These are phyloP conservation scores for Rhamphomyia laevipes DNA, from an alignment of 2,888 invertebrate species.

Conservation along the genomic window DNA sequence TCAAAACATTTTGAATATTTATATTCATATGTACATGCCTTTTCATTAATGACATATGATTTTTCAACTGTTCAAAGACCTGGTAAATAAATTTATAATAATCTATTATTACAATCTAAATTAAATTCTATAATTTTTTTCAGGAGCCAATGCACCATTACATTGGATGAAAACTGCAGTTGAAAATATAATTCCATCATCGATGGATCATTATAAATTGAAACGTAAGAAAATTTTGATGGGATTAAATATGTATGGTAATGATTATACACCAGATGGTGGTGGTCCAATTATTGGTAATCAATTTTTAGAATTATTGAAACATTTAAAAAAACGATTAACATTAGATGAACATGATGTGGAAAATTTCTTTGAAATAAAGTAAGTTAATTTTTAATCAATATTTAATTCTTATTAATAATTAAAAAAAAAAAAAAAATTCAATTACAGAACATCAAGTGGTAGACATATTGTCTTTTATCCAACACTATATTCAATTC, in stretches of 20 bases:
- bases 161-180: conserved; percentile 72
- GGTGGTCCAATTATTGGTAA: conserved; percentile 72
- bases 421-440: neutral
- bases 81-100: conserved; percentile 37
- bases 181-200: conserved; percentile 54
- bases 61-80: conserved; percentile 73
- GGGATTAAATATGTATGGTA: conserved; percentile 90
- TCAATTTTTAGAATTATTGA: conserved; percentile 65
- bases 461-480: conserved; percentile 73
- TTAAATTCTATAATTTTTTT: conserved; percentile 13
- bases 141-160: conserved; percentile 81
- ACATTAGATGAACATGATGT: conserved; percentile 63
- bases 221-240: conserved; percentile 69
- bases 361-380: conserved; percentile 78
- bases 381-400: conserved; percentile 44
- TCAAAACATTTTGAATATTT: conserved; percentile 65
- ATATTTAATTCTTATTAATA: conserved; percentile 6
- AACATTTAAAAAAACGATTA: conserved; percentile 62
- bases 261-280: conserved; percentile 70
- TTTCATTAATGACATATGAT: conserved; percentile 96
- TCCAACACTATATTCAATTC: conserved; percentile 78
- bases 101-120: neutral
- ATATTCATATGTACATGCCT: conserved; percentile 64
- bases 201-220: conserved; percentile 34
- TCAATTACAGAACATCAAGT: conserved; percentile 45